Base-by-base conservation (phyloP, 2,888 invertebrate genomes). In the Caenorhabditis sp. region DNA sequence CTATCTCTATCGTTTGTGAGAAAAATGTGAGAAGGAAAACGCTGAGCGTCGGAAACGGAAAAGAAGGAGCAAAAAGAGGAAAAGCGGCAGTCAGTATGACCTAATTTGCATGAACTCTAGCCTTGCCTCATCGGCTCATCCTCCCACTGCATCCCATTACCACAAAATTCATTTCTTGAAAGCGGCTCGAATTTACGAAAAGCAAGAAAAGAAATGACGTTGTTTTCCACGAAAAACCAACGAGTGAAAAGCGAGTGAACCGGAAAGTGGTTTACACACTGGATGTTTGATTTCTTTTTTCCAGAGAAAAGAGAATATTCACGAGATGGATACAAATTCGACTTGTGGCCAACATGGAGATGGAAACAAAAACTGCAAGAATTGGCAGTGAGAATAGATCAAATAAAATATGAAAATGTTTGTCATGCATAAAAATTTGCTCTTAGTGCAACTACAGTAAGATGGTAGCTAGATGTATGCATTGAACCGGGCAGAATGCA, bases 201-300 rank as follows among this genome's bases (percentile, higher is more conserved):
- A 65, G 47, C 70, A 62, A 60, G 13, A 40, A 44, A 32, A 65
- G 26, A 50, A 18, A 40, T 64, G 64, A 69, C 61, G 58, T 47
- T 26, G 35, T 13, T 61, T 67, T 56, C 44, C 40, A 2, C 4
- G 20, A 26, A 44, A 55, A 67, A 53, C 24, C 32, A 20, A 65
- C 11, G 35, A 9, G 51, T 37, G 22, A 37, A 35, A 55, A 71
- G 20, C 53, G 55, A 78, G 40, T 56, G 79, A 64, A 18, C 53
- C 61, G 64, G 61, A 56, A 64, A 71, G 50, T 47, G 53, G 44
- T 35, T 50, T n/a, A 53, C 22, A 35, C 18, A 53, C n/a, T 44
- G 35, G 64, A 61, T 71, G 65, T 53, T 62, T 58, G 65, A 68
- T 71, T 37, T 47, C 40, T 40, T 40, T 40, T 40, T 40, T 40